Base-by-base conservation (phyloP, 2,888 invertebrate species). In the Phalera bucephala region DNA sequence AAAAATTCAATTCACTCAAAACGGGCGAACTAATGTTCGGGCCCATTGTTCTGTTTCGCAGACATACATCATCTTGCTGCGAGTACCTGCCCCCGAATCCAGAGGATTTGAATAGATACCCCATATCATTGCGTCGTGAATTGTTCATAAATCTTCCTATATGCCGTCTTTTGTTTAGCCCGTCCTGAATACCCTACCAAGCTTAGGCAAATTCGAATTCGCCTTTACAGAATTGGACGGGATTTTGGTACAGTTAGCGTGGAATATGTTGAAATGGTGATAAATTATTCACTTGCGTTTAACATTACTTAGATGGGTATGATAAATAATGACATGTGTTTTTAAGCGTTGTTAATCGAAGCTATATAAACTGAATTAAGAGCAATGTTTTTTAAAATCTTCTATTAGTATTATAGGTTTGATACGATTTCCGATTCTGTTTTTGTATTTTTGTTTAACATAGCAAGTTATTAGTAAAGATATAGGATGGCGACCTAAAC, bases 141-240 rank as follows among this genome's bases (percentile, higher is more conserved):
- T 80, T 80, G 86, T 80, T 75, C 80, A 83, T 86, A 87, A 87
- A 86, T 86, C 81, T 84, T 75, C 75, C 65, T 72, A 71, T 72
- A 76, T 71, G 69, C 68, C 70, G 74, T 73, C 85, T 82, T 83
- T 87, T 87, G 87, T 85, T 85, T 83, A 78, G 77, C 63, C 56
- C 52, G 53, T 63, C 64, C 65, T 72, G 78, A 76, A 78, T 72
- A 67, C 70, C 65, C 66, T 54, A 48, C 50, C 52, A 51, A 53
- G 75, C 66, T 74, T 73, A 71, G 61, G 71, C 60, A 72, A 72
- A 76, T 73, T 70, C 59, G 62, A 65, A 66, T 69, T 63, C 64
- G 61, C 63, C 60, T 73, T 69, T 63, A 58, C 62, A 61, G 62
- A 61, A 63, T 69, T 68, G 68, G 59, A 52, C 47, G 49, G 45